Evolutionary conservation across 1,140 invertebrate species (phyloP), one percentile per base, ranked within the genome.

Genomic region (Hydropsyche tenuis): DNA sequence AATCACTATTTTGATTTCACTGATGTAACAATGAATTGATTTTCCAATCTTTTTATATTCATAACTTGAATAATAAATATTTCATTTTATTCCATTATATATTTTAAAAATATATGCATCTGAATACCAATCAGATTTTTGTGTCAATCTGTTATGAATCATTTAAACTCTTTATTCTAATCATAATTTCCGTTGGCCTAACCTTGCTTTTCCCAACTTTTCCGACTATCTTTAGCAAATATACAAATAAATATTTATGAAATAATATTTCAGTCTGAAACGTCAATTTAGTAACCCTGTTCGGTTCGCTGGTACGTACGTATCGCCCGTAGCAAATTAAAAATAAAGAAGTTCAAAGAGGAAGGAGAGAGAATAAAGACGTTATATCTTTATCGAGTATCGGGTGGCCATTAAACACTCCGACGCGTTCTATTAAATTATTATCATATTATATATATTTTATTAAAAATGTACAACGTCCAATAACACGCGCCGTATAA

Each of bases 301-400:
- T 14, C 16, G 14, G 25, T 20, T 30, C 18, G 30, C 9, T 37
- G 12, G 14, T 42, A 20, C 23, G 66, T 53, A 71, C 56, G 51
- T 65, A 53, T 60, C 74, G 73, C 73, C 76, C 53, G 72, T 72
- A 77, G 76, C 73, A 77, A 77, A 77, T 77, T 77, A 77, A 77
- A 77, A 77, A 77, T 72, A 72, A 77, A 77, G 69, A 69, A 69
- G 63, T 69, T 62, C 51, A 72, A 73, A 76, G 75, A 76, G 63
- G 42, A 74, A 71, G 73, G 73, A 74, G 74, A 68, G 76, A 77
- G 64, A 74, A 77, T 74, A 74, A 77, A 77, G 75, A 77, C 76
- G 76, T 77, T 77, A 77, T 75, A 75, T 77, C 75, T 77, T 77
- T 74, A 77, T 77, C 73, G 30, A 64, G 63, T 72, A 74, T 64